Conservation (phyloP, 2,888 invertebrate species). For the Embidobia sp. region DNA sequence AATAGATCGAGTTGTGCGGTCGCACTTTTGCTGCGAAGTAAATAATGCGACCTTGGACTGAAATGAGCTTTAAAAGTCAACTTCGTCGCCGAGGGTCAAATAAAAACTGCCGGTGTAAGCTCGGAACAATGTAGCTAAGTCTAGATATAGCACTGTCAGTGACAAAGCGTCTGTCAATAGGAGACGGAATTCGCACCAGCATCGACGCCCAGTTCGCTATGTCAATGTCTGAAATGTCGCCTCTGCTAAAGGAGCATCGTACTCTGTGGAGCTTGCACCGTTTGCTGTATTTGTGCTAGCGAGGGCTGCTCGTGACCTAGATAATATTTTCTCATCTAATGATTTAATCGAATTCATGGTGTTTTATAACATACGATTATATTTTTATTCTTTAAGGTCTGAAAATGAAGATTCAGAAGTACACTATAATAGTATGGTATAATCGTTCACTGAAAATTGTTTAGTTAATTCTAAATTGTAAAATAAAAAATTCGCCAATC, state of each 20-base stretch:
- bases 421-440: no score
- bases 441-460: no score
- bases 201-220: constrained; percentile 40
- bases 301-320: no score
- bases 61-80: constrained; percentile 75
- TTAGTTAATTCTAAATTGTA: no score
- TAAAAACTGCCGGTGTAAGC: constrained; percentile 70
- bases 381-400: no score
- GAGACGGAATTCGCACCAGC: constrained; percentile 44
- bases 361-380: no score
- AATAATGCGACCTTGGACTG: constrained; percentile 78
- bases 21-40: constrained; percentile 74
- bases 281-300: no score
- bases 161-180: constrained; percentile 62
- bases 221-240: constrained; percentile 58
- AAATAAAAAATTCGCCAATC: no score
- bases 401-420: no score
- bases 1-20: constrained; percentile 67
- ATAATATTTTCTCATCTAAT: no score
- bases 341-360: no score
- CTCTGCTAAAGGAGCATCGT: constrained; percentile 54
- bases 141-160: constrained; percentile 64
- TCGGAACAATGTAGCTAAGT: constrained; percentile 41
- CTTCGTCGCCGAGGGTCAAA: constrained; percentile 77
- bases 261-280: constrained; percentile 24